These are phyloP conservation scores for Rhamnusium bicolor DNA, from an alignment of 2,888 invertebrate genomes.

Conservation along the genomic window DNA sequence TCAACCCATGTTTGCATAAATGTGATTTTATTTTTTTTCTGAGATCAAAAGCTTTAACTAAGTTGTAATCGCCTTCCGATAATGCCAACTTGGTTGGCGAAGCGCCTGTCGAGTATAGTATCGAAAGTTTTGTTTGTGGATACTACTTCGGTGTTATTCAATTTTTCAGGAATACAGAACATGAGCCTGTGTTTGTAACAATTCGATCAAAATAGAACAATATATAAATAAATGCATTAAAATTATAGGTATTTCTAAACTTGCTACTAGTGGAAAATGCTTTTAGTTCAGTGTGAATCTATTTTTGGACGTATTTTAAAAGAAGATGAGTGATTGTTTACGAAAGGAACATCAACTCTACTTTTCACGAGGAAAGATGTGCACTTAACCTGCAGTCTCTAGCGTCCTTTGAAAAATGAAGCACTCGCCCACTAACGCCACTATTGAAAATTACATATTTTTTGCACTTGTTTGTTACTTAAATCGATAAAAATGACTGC, in stretches of 20 bases:
- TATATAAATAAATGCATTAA: background rate
- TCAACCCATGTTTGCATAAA: too few relatives aligned
- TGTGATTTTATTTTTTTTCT: too few relatives aligned
- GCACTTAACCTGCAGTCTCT: slow-evolving; percentile 59
- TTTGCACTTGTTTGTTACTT: slow-evolving; percentile 25
- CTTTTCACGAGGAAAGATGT: slow-evolving; percentile 57
- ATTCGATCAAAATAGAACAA: background rate
- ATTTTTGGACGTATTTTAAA: slow-evolving; percentile 55
- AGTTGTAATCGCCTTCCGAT: too few relatives aligned
- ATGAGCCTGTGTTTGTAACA: background rate
- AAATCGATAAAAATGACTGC: background rate
- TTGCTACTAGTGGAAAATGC: slow-evolving; percentile 23
- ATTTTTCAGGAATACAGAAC: background rate
- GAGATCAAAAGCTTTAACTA: too few relatives aligned
- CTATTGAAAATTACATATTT: slow-evolving; percentile 54
- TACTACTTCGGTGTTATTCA: too few relatives aligned
- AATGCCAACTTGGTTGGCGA: too few relatives aligned
- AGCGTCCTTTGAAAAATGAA: slow-evolving; percentile 57
- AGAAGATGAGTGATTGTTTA: slow-evolving; percentile 61
- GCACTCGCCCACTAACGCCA: slow-evolving; percentile 54
- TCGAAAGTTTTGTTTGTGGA: too few relatives aligned
- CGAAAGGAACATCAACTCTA: slow-evolving; percentile 57
- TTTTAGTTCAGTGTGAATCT: slow-evolving; percentile 38
- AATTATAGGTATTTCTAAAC: slow-evolving; percentile 19
- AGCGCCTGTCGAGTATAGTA: too few relatives aligned